Conservation (phyloP, 2,888 invertebrate species). For the Dinocampus coccinellae region DNA sequence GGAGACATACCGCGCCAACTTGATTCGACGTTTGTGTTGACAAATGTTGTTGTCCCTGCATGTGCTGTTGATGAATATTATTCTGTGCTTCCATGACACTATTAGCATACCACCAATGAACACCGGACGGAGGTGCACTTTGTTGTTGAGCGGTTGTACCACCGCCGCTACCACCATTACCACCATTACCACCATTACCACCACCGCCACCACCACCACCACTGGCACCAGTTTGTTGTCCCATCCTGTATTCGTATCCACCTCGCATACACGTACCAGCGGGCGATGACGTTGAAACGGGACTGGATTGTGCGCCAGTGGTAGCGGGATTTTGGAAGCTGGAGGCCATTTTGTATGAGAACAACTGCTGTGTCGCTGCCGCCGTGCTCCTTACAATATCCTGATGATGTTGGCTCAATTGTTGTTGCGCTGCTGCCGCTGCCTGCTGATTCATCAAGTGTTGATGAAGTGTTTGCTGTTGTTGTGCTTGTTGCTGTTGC, state of each 20-base stretch:
- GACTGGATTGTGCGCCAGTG: constrained; percentile 76
- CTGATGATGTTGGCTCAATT: constrained; percentile 67
- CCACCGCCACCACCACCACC: constrained; percentile 62
- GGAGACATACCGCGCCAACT: constrained; percentile 62
- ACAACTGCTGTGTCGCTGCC: constrained; percentile 79
- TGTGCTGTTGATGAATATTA: constrained; percentile 74
- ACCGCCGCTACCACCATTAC: constrained; percentile 54
- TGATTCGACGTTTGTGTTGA: constrained; percentile 65
- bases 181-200: constrained; percentile 37
- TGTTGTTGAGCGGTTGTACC: constrained; percentile 57
- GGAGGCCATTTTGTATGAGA: constrained; percentile 89
- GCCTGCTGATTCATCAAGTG: constrained; percentile 57
- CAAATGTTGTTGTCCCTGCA: constrained; percentile 70
- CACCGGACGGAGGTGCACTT: constrained; percentile 69
- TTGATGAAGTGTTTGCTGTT: constrained; percentile 69
- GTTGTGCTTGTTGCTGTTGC: constrained; percentile 67
- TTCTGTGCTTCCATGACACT: constrained; percentile 75
- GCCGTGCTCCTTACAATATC: constrained; percentile 74
- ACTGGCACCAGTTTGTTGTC: constrained; percentile 71
- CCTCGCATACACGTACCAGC: constrained; percentile 70
- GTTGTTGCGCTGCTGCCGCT: constrained; percentile 54
- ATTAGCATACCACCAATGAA: constrained; percentile 85
- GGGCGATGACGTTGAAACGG: constrained; percentile 75
- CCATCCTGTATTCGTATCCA: constrained; percentile 80
- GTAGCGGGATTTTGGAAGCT: constrained; percentile 82